Percentiles rank a stretch among this genome's conserved stretches.
Conservation (phyloP, 2,888 invertebrate species). For the Ctenicera cuprea region DNA sequence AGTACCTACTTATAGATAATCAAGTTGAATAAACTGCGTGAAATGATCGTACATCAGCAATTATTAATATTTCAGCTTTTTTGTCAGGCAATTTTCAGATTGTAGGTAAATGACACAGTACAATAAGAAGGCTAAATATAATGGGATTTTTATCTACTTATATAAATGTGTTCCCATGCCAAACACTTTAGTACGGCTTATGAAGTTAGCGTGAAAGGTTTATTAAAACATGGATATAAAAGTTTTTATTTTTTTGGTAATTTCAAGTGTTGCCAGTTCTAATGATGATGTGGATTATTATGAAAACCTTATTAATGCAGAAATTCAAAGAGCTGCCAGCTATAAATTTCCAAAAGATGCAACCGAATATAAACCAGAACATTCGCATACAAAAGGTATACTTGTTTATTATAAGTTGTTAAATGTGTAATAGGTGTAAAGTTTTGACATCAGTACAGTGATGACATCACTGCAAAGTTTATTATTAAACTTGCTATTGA, state of each 20-base stretch:
- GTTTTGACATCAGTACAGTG: not conserved
- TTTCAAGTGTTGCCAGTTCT: not conserved
- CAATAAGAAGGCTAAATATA: conserved; percentile 6
- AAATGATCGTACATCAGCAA: too few species aligned
- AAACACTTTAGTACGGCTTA: too few species aligned
- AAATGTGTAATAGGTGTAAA: not conserved
- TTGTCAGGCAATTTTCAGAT: not conserved
- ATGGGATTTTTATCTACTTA: not conserved
- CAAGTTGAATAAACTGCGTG: too few species aligned
- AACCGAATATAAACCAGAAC: conserved; percentile 14
- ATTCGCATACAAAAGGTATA: conserved; percentile 1
- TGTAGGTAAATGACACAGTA: conserved; percentile 2
- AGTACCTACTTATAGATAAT: too few species aligned
- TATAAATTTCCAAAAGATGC: conserved; percentile 31
- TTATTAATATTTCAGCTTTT: too few species aligned
- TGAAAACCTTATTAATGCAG: conserved; percentile 32
- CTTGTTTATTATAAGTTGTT: not conserved
- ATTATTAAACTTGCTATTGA: not conserved
- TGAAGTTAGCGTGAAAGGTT: not conserved
- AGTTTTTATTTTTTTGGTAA: not conserved
- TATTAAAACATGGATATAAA: not conserved
- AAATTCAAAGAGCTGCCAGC: not conserved
- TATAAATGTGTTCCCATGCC: not conserved
- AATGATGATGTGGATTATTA: conserved; percentile 32
- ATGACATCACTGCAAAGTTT: not conserved